A percentile compares a stretch with the other conserved stretches of the same genome.
phyloP scores from a whole-genome alignment of 2,113 vertebrate genomes.

The Archocentrus centrarchus region DNA sequence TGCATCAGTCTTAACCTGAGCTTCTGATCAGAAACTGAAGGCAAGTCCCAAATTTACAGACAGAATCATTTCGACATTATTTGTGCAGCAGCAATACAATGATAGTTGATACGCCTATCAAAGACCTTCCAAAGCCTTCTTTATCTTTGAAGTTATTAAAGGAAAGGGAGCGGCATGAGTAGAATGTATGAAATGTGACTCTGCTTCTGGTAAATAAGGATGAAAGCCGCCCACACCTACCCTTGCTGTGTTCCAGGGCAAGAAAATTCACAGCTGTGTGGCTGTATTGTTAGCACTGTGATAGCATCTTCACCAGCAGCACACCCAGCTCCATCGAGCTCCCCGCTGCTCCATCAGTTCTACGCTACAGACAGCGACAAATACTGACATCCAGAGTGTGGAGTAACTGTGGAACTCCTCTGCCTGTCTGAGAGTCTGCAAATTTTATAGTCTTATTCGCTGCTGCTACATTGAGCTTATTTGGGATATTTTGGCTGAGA shows the following conservation, averaged over 20 bases:
- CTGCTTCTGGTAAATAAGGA: conserved; percentile 13
- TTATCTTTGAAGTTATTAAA: neutral
- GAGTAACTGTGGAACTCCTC: neutral
- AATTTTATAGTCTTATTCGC: neutral
- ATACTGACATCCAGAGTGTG: conserved; percentile 4
- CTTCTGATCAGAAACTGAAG: neutral
- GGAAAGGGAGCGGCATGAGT: conserved; percentile 8
- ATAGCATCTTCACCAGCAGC: conserved; percentile 5
- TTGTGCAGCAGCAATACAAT: neutral
- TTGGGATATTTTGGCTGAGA: conserved; percentile 35
- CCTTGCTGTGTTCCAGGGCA: neutral
- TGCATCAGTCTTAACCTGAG: neutral
- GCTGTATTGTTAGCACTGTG: conserved; percentile 28
- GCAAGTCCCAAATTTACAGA: neutral
- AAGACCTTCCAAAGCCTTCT: neutral
- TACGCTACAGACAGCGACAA: conserved; percentile 31
- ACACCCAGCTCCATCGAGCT: conserved; percentile 23
- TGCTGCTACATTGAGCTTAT: conserved; percentile 9
- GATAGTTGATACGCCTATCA: neutral
- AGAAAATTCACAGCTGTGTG: conserved; percentile 6
- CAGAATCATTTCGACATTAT: neutral
- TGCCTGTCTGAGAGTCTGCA: neutral
- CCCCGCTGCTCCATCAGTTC: neutral
- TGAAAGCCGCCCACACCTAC: conserved; percentile 28
- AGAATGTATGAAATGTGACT: conserved; percentile 17